phyloP scores from a whole-genome alignment of 35 echinoderm and acorn worm species.

The Apostichopus parvimensis region DNA sequence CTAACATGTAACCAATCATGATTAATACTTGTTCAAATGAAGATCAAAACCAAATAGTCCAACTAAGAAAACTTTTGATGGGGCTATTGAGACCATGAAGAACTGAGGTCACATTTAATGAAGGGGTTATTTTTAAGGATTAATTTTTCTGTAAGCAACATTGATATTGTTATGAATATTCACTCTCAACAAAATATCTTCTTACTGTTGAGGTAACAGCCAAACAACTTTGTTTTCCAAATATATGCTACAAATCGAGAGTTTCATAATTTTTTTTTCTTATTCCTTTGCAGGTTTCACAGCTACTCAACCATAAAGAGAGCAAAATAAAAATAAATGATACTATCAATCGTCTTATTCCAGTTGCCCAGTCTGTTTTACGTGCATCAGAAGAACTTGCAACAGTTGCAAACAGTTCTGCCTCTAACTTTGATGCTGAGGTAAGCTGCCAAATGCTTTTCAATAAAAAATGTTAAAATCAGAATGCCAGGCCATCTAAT shows the following conservation, averaged over 20 bases:
- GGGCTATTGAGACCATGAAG: no score
- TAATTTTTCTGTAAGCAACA: no score
- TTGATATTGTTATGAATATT: neutral
- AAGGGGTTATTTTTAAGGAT: no score
- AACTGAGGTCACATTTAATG: no score
- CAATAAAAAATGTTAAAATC: no score
- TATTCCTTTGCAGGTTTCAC: neutral
- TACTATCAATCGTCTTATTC: conserved; percentile 7
- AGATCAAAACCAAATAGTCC: no score
- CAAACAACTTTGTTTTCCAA: no score
- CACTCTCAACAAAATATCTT: neutral
- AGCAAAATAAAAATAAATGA: conserved; percentile 20
- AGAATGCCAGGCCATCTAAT: no score
- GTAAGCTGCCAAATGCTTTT: neutral
- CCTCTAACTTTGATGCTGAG: neutral
- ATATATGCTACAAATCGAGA: no score
- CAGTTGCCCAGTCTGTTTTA: conserved; percentile 38
- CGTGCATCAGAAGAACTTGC: conserved; percentile 20
- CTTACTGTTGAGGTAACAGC: neutral
- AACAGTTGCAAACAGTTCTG: neutral
- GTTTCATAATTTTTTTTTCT: neutral
- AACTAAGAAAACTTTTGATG: no score
- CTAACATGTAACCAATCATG: no score
- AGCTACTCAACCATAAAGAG: neutral
- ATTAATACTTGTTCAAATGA: no score